These are phyloP conservation scores for Pungitius pungitius DNA, from an alignment of 2,113 vertebrate species.

Conservation along the genomic window DNA sequence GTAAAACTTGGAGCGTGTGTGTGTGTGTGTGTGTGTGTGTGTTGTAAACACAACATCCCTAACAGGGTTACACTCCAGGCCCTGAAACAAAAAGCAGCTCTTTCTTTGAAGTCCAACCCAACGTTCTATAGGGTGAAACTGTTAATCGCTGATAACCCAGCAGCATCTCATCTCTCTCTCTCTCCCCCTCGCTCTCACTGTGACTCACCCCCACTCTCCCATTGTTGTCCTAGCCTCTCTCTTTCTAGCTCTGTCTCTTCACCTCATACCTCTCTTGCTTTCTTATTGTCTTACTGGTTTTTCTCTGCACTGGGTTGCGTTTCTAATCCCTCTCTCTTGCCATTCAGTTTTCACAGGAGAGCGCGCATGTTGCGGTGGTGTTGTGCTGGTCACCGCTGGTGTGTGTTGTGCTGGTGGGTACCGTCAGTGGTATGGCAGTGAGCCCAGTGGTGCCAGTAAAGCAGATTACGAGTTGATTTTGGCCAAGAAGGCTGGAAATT, in stretches of 20 bases:
- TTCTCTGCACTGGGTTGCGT: constrained; percentile 82
- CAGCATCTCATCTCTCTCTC: constrained; percentile 70
- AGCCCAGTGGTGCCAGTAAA: constrained; percentile 85
- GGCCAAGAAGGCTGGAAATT: constrained; percentile 94
- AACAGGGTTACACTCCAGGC: constrained; percentile 71
- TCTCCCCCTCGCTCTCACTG: constrained; percentile 45
- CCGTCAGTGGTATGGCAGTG: constrained; percentile 57
- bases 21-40: constrained; percentile 28
- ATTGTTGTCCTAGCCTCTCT: constrained; percentile 68
- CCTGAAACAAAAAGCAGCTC: constrained; percentile 57
- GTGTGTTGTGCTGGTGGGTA: constrained; percentile 51
- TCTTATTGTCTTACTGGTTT: constrained; percentile 57
- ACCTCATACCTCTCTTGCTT: constrained; percentile 88
- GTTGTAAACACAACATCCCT: constrained; percentile 50
- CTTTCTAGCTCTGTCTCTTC: constrained; percentile 81
- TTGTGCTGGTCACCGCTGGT: constrained; percentile 83
- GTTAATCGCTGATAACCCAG: constrained; percentile 94
- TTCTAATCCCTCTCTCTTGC: constrained; percentile 83
- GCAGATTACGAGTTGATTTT: constrained; percentile 99
- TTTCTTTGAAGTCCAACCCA: constrained; percentile 81
- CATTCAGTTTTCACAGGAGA: constrained; percentile 85
- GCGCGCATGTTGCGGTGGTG: constrained; percentile 75
- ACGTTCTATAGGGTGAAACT: constrained; percentile 85
- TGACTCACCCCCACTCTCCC: constrained; percentile 86
- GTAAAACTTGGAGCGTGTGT: constrained; percentile 33